phyloP scores from a whole-genome alignment of 2,113 vertebrate genomes.

The Nesospiza acunhae region DNA sequence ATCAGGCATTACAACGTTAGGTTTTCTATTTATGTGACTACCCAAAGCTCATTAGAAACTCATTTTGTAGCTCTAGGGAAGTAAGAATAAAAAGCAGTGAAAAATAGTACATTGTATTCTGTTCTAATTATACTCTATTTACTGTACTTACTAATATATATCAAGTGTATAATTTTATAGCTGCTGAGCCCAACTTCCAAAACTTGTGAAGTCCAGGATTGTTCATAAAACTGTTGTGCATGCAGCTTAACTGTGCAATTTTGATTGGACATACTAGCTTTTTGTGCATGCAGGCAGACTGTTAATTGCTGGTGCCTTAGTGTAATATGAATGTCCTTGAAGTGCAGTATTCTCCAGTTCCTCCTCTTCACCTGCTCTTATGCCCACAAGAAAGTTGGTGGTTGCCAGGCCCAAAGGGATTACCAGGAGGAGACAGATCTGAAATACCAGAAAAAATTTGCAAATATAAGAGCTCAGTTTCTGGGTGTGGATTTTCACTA shows the following conservation, averaged over 20 bases:
- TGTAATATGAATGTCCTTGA: neutral
- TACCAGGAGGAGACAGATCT: neutral
- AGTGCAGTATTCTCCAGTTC: neutral
- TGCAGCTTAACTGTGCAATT: neutral
- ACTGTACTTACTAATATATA: constrained; percentile 67
- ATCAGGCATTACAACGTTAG: constrained; percentile 74
- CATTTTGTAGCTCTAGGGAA: constrained; percentile 73
- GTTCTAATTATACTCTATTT: constrained; percentile 72
- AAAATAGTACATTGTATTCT: constrained; percentile 68
- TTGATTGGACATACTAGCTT: neutral
- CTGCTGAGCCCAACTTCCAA: constrained; percentile 9
- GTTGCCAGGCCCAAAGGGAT: neutral
- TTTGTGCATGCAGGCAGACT: neutral
- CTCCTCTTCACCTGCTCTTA: neutral
- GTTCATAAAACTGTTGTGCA: neutral
- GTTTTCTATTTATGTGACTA: constrained; percentile 79
- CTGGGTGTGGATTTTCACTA: neutral
- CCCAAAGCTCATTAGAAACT: constrained; percentile 76
- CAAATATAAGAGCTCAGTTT: neutral
- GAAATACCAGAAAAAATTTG: neutral
- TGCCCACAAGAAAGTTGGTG: neutral
- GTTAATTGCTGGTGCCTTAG: neutral
- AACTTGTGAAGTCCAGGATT: constrained; percentile 20
- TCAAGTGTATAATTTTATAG: constrained; percentile 70
- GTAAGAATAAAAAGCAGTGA: constrained; percentile 64